Conservation (phyloP, 2,113 vertebrate species). For the Alligator mississippiensis region DNA sequence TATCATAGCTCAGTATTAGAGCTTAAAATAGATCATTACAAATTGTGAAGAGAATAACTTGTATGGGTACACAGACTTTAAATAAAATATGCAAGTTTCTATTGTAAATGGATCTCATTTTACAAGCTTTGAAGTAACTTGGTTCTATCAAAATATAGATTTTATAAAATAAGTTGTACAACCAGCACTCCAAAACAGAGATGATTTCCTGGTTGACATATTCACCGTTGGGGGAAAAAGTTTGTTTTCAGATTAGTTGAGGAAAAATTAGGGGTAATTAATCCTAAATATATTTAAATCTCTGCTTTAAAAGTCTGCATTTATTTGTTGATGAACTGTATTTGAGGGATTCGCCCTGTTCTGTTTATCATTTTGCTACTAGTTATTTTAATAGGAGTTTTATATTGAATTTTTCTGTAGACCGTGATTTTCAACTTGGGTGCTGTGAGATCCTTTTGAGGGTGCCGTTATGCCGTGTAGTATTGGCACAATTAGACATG, state of each 20-base stretch:
- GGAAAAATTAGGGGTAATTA: neutral
- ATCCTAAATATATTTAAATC: neutral
- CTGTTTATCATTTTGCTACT: neutral
- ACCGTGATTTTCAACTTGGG: no score
- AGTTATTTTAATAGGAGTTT: neutral
- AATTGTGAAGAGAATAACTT: neutral
- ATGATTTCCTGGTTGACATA: neutral
- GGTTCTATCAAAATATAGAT: neutral
- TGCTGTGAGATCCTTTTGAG: no score
- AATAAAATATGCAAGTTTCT: neutral
- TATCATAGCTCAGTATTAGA: neutral
- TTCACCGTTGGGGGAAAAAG: neutral
- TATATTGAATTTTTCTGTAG: neutral
- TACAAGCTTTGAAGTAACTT: neutral
- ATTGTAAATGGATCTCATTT: neutral
- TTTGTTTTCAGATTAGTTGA: neutral
- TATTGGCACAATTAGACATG: no score
- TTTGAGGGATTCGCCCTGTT: neutral
- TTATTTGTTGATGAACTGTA: neutral
- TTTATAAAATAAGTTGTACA: neutral
- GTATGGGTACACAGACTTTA: neutral
- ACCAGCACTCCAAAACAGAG: neutral
- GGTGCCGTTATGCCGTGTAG: no score
- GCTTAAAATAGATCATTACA: neutral
- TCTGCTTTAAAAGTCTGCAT: no score